Percentiles rank a stretch among this genome's conserved stretches.
phyloP scores from a whole-genome alignment of 2,113 vertebrate species.

The Xiphorhynchus elegans region DNA sequence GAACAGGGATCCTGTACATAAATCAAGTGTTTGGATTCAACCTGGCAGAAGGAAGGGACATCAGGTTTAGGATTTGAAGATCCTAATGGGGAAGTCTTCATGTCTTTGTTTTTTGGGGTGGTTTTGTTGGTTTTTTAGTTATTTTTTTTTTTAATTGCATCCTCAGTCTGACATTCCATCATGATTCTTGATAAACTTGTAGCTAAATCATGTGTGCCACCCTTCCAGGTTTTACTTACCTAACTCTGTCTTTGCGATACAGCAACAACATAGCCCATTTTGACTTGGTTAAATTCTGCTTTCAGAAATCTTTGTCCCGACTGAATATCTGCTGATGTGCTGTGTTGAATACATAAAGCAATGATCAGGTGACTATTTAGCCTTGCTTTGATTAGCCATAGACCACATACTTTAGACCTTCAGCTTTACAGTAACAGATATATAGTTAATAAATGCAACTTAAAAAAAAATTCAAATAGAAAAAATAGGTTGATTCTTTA shows the following conservation, averaged over 20 bases:
- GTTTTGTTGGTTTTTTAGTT: no score
- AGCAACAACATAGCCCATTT: not conserved
- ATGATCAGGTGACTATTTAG: not conserved
- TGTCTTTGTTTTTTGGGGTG: not conserved
- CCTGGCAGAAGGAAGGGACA: not conserved
- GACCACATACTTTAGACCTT: not conserved
- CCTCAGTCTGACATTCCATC: not conserved
- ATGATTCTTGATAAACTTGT: not conserved
- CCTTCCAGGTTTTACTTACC: not conserved
- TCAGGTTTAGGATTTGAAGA: not conserved
- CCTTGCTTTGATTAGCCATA: not conserved
- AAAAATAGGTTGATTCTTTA: not conserved
- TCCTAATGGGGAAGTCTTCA: not conserved
- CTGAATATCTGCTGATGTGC: not conserved
- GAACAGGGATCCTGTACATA: not conserved
- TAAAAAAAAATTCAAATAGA: not conserved
- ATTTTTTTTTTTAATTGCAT: accelerated
- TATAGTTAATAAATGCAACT: not conserved
- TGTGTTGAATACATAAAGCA: not conserved
- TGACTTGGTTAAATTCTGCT: not conserved
- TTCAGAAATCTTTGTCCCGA: not conserved
- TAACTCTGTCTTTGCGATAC: not conserved
- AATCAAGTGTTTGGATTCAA: not conserved
- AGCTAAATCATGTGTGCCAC: not conserved
- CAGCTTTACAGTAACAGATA: not conserved